Evolutionary conservation across 1,140 invertebrate species (phyloP), one percentile per base, ranked within the genome.

Genomic region (Popillia japonica): DNA sequence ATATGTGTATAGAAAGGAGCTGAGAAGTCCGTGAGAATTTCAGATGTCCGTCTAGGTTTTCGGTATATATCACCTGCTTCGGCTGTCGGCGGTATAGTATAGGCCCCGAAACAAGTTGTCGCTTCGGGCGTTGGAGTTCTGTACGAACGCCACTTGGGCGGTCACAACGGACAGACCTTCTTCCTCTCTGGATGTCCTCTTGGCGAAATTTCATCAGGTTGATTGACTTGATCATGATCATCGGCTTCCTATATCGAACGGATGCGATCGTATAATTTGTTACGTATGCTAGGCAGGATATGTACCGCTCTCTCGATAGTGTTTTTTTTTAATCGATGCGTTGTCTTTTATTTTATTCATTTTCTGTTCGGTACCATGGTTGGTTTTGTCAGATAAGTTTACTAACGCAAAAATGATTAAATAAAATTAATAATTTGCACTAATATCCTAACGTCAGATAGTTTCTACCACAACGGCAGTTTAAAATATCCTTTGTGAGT

Each of bases 11-110:
- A 23, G 23, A 68, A 34, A 20, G 61, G 61, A 68, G 2, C 61
- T 14, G 61, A 68, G 22, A 9, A 68, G 61, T 68, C 61, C 61
- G 61, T 68, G 61, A 68, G 61, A 68, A 68, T 68, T 68, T 68
- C 61, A 68, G 23, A 68, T 68, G 61, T 68, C 61, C 61, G 61
- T 27, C 61, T 68, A 68, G 8, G 61, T 68, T 68, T 22, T 68
- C 61, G 61, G 61, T 34, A 20, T 68, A 68, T 34, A 20, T 68
- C 61, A 68, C 61, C 61, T 68, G 61, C 61, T 68, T 68, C 61
- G 61, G 4, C 20, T 22, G 61, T 55, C 48, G 17, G 14, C n/a
- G 17, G 48, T 55, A 6, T 55, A 55, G 17, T 17, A 17, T 55
- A 55, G 17, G 17, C 11, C 27, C 6, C 48, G 48, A 55, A 55